These are phyloP conservation scores for Frieseomelitta varia DNA, from an alignment of 1,140 invertebrate species.

Conservation along the genomic window DNA sequence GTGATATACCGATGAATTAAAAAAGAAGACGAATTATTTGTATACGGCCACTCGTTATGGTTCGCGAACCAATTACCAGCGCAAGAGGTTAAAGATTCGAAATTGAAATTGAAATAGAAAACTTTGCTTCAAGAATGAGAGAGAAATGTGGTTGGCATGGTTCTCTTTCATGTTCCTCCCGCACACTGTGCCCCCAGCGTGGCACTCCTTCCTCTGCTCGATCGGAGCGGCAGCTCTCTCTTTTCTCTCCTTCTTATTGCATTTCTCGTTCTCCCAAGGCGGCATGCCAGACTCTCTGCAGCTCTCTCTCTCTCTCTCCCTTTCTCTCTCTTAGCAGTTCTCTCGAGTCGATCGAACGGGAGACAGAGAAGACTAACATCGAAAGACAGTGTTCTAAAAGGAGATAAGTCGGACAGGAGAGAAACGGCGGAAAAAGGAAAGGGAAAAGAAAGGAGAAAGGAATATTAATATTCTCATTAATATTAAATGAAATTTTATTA, in stretches of 20 bases:
- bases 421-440: neutral
- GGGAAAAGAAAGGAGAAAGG: slow-evolving; percentile 12
- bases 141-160: neutral
- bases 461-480: too few species aligned
- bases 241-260: slow-evolving; percentile 60
- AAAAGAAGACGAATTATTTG: too few species aligned
- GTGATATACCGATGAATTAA: too few species aligned
- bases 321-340: neutral
- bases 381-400: neutral
- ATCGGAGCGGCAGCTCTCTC: slow-evolving; percentile 45
- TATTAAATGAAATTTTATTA: too few species aligned
- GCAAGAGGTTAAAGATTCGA: slow-evolving; percentile 1
- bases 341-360: slow-evolving; percentile 48
- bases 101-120: neutral
- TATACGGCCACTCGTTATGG: too few species aligned
- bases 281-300: slow-evolving; percentile 33
- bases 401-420: neutral
- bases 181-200: neutral
- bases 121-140: too few species aligned
- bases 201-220: slow-evolving; percentile 45
- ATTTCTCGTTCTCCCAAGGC: slow-evolving; percentile 62
- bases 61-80: too few species aligned
- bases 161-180: slow-evolving; percentile 43
- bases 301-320: slow-evolving; percentile 17
- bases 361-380: neutral